Evolutionary conservation across 2,888 invertebrate species (phyloP), one percentile per base, ranked within the genome.

Genomic region (Ochropleura leucogaster): DNA sequence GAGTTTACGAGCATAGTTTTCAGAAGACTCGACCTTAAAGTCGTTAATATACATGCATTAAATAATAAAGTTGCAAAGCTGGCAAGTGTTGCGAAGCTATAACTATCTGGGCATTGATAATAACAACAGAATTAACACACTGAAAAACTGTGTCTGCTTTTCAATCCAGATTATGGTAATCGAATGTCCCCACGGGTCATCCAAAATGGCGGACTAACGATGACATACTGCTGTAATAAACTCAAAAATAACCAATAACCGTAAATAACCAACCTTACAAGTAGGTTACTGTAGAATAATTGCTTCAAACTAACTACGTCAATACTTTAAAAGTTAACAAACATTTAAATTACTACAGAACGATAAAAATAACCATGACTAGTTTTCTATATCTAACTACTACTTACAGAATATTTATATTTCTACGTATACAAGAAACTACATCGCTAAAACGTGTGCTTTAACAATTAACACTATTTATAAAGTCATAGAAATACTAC

Each of bases 361-460:
- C 16, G 44, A 68, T 67, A 55, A 74, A 74, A 80, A 80, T 83
- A 80, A 47, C 47, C 40, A 66, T 80, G 74, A 80, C 68, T 55
- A 57, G 10, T 66, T 71, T 68, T 68, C 79, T 83, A 53, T 51
- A 49, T 12, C 65, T 68, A 63, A 64, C 63, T 57, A 71, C 55
- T 44, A 74, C 53, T 18, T 63, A 77, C 49, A 55, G 40, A 44
- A 82, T 71, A 55, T 65, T 77, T 77, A 49, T 55, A 59, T 77
- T 68, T 65, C 66, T 68, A 82, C 59, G 57, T 71, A 59, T 55
- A 44, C 64, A 53, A 49, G 44, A 30, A 69, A 77, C 59, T 73
- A 68, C 80, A 30, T 66, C 65, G 55, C 57, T 66, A 57, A 55
- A 55, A 60, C 20, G 42, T 51, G 62, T 82, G 68, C 84, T 59